Percentiles rank a stretch among this genome's conserved stretches.
phyloP scores from a whole-genome alignment of 2,113 vertebrate genomes.

The Bothrops jararaca region DNA sequence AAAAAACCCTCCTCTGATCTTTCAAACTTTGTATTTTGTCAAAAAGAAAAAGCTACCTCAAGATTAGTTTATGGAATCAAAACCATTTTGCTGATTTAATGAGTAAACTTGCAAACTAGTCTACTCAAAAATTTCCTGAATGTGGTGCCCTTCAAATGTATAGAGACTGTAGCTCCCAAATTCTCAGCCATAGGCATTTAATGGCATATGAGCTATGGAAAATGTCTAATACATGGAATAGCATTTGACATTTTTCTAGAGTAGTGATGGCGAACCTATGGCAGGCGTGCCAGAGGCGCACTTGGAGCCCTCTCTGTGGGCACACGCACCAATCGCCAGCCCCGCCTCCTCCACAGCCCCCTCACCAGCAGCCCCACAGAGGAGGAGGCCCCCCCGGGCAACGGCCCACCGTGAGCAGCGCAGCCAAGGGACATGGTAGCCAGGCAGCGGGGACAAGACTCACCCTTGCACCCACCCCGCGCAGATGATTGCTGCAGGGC shows the following conservation, averaged over 20 bases:
- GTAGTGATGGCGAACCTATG: too few species aligned
- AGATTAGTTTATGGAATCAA: background rate
- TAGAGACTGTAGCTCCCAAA: background rate
- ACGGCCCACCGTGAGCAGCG: too few species aligned
- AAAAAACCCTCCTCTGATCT: background rate
- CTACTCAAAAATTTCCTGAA: background rate
- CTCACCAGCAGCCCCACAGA: too few species aligned
- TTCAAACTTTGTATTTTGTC: background rate
- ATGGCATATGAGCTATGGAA: background rate
- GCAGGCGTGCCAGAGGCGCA: too few species aligned
- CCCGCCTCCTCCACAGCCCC: too few species aligned
- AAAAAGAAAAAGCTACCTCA: background rate
- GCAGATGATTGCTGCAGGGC: too few species aligned
- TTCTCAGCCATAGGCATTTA: background rate
- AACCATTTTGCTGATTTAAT: background rate
- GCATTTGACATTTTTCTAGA: background rate
- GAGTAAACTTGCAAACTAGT: background rate
- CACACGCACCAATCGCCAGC: too few species aligned
- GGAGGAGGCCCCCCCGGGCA: too few species aligned
- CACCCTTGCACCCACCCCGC: too few species aligned
- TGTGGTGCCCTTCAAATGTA: background rate
- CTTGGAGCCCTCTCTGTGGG: too few species aligned
- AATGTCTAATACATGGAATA: background rate
- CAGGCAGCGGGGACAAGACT: too few species aligned
- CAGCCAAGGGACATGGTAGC: too few species aligned